phyloP scores from a whole-genome alignment of 2,888 invertebrate genomes.

The Himalopsyche japonica region DNA sequence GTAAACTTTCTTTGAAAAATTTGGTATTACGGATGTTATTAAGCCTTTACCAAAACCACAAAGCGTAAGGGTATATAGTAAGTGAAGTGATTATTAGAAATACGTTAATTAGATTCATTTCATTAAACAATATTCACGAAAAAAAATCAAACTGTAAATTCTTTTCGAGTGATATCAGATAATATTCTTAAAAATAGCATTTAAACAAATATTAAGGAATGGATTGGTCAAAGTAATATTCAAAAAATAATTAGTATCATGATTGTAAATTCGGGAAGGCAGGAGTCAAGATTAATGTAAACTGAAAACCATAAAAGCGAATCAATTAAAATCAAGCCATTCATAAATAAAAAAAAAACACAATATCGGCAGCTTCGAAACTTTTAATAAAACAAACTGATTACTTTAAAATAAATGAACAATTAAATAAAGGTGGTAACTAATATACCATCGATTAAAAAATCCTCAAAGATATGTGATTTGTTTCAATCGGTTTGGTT shows the following conservation, averaged over 20 bases:
- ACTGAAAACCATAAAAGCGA: conserved; percentile 21
- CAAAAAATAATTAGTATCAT: background rate
- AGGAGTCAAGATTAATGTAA: background rate
- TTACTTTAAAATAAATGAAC: background rate
- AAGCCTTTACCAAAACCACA: too few species aligned
- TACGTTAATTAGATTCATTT: background rate
- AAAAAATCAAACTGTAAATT: background rate
- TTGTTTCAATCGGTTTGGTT: too few species aligned
- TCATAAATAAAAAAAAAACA: conserved; percentile 28
- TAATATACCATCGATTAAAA: background rate
- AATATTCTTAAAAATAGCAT: background rate
- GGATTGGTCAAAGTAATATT: background rate
- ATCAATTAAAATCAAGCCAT: conserved; percentile 35
- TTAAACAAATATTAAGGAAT: background rate
- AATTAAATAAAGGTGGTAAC: background rate
- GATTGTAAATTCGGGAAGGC: background rate
- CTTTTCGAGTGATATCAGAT: background rate
- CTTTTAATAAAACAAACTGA: background rate
- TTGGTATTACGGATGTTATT: too few species aligned
- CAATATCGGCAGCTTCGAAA: background rate
- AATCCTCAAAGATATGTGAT: too few species aligned
- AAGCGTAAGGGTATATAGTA: background rate
- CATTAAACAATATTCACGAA: background rate
- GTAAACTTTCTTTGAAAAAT: too few species aligned
- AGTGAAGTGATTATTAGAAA: background rate